Evolutionary conservation across 2,888 invertebrate genomes (phyloP).

Genomic region (Pelosia muscerda): DNA sequence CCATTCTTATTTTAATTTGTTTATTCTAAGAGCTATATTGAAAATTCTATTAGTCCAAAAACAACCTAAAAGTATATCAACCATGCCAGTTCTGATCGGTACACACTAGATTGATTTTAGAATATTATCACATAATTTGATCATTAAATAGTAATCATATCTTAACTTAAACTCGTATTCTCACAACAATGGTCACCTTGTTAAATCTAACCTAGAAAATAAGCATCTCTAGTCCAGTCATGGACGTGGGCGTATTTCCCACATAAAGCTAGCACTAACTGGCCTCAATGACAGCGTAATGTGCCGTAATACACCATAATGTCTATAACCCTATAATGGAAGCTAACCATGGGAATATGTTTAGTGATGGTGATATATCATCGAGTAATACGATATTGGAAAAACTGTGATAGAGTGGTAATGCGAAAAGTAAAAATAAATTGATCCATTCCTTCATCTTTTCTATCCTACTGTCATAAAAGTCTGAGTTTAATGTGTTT

Average conservation of each 20-base stretch:
- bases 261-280: constrained; percentile 43
- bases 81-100: too few species aligned
- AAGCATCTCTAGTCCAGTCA: background rate
- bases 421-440: background rate
- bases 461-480: too few species aligned
- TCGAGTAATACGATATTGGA: background rate
- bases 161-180: background rate
- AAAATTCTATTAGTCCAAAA: too few species aligned
- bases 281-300: constrained; percentile 45
- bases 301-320: constrained; percentile 23
- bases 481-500: too few species aligned
- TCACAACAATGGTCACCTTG: background rate
- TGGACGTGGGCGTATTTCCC: constrained; percentile 40
- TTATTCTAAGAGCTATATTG: too few species aligned
- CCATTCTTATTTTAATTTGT: too few species aligned
- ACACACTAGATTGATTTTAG: background rate
- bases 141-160: background rate
- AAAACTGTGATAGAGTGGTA: constrained; percentile 8
- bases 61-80: too few species aligned
- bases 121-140: background rate
- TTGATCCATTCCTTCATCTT: background rate
- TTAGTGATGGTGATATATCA: constrained; percentile 12
- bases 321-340: constrained; percentile 13
- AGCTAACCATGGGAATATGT: constrained; percentile 13
- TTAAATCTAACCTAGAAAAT: constrained; percentile 10